These are phyloP conservation scores for Alca torda DNA, from an alignment of 2,797 vertebrate species.

Conservation along the genomic window DNA sequence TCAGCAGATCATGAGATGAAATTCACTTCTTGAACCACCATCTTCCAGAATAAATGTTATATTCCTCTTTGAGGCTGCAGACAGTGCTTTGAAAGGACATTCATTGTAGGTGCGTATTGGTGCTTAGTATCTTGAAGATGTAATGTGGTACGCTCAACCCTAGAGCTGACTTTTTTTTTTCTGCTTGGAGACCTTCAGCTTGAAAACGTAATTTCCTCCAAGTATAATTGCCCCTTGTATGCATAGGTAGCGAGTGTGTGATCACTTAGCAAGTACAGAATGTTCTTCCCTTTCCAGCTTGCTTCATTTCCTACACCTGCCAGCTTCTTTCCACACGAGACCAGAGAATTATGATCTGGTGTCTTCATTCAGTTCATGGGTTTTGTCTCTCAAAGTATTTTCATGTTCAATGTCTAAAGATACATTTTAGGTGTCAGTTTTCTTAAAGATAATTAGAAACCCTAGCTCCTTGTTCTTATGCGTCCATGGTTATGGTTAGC, in stretches of 20 bases:
- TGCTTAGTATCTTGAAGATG: too few relatives aligned
- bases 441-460: neutral
- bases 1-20: neutral
- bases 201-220: neutral
- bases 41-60: neutral
- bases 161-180: neutral
- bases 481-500: neutral
- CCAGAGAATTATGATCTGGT: neutral
- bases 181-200: neutral
- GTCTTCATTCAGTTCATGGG: neutral
- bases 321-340: neutral
- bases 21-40: neutral
- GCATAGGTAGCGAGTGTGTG: neutral
- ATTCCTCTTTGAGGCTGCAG: neutral
- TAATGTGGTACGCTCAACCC: neutral
- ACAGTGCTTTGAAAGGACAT: accelerated
- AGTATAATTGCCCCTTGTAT: neutral
- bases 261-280: neutral
- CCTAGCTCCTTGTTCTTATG: neutral
- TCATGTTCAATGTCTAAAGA: neutral
- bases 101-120: too few relatives aligned
- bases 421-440: neutral
- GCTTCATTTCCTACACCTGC: neutral
- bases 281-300: neutral
- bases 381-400: neutral